Conservation (phyloP, 35 echinoderm and acorn worm species). For the Anneissia japonica region DNA sequence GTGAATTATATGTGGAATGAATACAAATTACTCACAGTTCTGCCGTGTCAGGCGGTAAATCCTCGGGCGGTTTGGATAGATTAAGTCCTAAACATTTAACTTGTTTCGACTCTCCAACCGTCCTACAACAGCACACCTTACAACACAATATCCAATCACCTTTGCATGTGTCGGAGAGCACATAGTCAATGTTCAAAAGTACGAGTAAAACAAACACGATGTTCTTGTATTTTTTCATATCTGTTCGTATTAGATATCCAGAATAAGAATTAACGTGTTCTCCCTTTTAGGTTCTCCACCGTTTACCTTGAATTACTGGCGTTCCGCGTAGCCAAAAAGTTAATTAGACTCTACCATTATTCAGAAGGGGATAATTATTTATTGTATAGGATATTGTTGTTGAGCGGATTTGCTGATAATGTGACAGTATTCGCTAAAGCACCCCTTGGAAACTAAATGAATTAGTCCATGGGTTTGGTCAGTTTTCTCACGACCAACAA, state of each 20-base stretch:
- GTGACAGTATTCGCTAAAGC: neutral
- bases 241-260: neutral
- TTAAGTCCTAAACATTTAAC: neutral
- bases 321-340: neutral
- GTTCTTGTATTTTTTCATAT: neutral
- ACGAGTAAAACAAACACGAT: neutral
- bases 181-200: neutral
- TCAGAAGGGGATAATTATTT: neutral
- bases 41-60: neutral
- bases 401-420: no score
- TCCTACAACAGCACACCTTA: neutral
- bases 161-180: neutral
- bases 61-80: neutral
- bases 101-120: neutral
- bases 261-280: neutral
- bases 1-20: neutral
- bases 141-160: neutral
- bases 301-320: neutral
- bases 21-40: neutral
- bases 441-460: neutral
- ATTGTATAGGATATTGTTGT: no score
- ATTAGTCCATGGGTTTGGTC: neutral
- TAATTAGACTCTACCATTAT: slow-evolving; percentile 2
- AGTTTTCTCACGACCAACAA: neutral
- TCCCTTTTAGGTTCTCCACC: neutral